Evolutionary conservation across 1,140 invertebrate genomes (phyloP).

Genomic region (Brachionus sp.): DNA sequence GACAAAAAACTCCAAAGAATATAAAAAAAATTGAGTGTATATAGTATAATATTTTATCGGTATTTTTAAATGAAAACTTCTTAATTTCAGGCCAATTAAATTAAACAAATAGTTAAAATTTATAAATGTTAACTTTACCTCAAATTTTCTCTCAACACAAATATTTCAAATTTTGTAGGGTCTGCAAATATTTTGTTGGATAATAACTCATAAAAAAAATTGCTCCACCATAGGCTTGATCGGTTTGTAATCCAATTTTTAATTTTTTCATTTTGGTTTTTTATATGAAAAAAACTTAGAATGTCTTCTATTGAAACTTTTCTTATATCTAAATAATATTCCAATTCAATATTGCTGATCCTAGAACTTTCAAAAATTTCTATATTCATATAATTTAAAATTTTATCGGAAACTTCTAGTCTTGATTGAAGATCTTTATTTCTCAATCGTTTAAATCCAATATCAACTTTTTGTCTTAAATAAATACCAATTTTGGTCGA

Average conservation of each 20-base stretch:
- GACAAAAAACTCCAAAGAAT: too few relatives aligned
- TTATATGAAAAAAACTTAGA: background rate
- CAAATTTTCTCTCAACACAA: background rate
- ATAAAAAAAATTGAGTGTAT: too few relatives aligned
- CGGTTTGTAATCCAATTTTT: background rate
- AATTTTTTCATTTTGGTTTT: background rate
- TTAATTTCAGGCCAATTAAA: too few relatives aligned
- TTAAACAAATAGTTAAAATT: background rate
- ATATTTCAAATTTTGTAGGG: background rate
- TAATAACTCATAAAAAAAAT: background rate
- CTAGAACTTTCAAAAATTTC: background rate
- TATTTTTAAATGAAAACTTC: too few relatives aligned
- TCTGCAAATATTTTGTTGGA: background rate
- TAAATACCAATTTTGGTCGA: background rate
- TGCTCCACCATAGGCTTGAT: background rate
- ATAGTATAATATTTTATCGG: too few relatives aligned
- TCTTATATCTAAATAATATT: background rate
- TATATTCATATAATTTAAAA: background rate
- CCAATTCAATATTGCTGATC: background rate
- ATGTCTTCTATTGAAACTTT: background rate
- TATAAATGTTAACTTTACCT: background rate
- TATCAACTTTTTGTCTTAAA: background rate
- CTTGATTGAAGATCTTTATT: background rate
- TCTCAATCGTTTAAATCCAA: background rate
- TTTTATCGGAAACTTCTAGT: background rate